A percentile compares a stretch with the other conserved stretches of the same genome.
Evolutionary conservation across 2,797 vertebrate genomes (phyloP).

Genomic region (Ctenochaetus hawaiiensis): DNA sequence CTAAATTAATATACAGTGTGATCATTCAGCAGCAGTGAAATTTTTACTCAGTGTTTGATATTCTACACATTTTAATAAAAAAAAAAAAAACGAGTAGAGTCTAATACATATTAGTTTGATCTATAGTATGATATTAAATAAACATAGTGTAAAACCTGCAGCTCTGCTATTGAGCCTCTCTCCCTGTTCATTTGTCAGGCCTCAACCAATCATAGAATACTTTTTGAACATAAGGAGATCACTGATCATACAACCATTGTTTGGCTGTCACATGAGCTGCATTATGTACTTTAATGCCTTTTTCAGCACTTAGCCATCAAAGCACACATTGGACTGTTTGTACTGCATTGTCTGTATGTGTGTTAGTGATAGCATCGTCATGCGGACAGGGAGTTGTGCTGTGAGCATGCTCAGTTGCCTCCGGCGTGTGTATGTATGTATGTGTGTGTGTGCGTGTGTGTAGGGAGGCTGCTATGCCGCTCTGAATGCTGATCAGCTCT

Average conservation of each 20-base stretch:
- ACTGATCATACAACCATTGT: background rate
- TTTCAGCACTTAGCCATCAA: conserved; percentile 13
- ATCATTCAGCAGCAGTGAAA: background rate
- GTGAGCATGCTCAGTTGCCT: conserved; percentile 80
- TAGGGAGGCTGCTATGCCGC: conserved; percentile 68
- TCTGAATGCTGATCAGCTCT: conserved; percentile 83
- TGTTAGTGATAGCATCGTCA: conserved; percentile 75
- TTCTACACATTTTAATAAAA: conserved; percentile 4
- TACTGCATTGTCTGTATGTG: conserved; percentile 43
- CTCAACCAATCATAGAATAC: conserved; percentile 14
- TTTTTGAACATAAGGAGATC: background rate
- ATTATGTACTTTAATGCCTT: background rate
- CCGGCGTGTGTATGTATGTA: conserved; percentile 30
- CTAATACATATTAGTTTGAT: background rate
- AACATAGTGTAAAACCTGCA: conserved; percentile 9
- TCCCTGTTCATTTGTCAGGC: conserved; percentile 1
- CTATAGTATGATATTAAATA: background rate
- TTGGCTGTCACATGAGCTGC: background rate
- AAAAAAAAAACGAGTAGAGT: background rate
- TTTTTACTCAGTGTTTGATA: background rate
- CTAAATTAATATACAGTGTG: background rate
- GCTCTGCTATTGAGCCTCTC: background rate
- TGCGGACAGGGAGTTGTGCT: conserved; percentile 67
- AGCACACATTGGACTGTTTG: conserved; percentile 34
- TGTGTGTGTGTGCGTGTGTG: conserved; percentile 48